A percentile compares a stretch with the other conserved stretches of the same genome.
Conservation (phyloP, 2,888 invertebrate species). For the Napeogenes sylphis region DNA sequence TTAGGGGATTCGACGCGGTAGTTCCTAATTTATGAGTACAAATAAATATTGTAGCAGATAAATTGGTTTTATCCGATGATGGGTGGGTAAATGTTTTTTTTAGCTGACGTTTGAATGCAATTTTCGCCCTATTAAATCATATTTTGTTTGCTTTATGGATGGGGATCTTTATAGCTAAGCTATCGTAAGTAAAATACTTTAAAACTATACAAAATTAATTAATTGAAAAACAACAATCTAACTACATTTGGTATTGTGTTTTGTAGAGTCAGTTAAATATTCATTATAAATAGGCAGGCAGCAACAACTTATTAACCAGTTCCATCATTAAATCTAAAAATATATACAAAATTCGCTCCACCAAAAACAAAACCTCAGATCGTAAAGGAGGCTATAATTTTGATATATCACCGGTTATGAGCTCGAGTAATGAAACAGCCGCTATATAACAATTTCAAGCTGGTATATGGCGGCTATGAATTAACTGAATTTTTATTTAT, state of each 20-base stretch:
- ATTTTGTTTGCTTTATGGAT: background rate
- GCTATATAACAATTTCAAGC: constrained; percentile 64
- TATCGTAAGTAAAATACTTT: too few species aligned
- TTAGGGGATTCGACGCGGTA: constrained; percentile 55
- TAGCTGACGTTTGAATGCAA: constrained; percentile 21
- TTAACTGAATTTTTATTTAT: constrained; percentile 16
- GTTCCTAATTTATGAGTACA: constrained; percentile 43
- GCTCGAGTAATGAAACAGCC: constrained; percentile 65
- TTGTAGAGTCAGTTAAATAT: too few species aligned
- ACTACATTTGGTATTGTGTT: too few species aligned
- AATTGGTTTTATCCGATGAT: constrained; percentile 35
- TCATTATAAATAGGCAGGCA: too few species aligned
- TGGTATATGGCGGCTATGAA: constrained; percentile 51
- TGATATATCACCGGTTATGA: constrained; percentile 59
- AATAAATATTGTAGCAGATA: constrained; percentile 41
- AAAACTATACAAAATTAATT: too few species aligned
- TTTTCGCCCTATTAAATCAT: constrained; percentile 24
- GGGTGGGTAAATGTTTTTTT: constrained; percentile 29
- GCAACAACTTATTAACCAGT: background rate
- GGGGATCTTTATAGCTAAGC: too few species aligned
- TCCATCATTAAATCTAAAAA: constrained; percentile 13
- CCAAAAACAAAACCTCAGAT: constrained; percentile 26
- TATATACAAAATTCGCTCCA: constrained; percentile 17
- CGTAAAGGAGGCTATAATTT: constrained; percentile 65
- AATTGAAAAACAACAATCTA: too few species aligned